Base-by-base conservation (phyloP, 2,888 invertebrate species). In the Euzophera pinguis region DNA sequence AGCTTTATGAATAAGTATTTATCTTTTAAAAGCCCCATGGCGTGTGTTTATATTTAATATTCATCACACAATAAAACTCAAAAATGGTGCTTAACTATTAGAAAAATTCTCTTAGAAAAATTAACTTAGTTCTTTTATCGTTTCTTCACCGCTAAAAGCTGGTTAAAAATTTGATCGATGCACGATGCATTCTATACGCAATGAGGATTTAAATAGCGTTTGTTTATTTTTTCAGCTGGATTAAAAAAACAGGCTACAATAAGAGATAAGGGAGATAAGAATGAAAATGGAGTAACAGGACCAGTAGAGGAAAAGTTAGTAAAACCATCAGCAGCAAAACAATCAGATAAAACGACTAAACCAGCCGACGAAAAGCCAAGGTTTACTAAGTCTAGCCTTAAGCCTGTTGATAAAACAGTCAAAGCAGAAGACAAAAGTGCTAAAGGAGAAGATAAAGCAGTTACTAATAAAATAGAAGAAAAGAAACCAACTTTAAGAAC, bases 241-340 rank as follows among this genome's bases (percentile, higher is more conserved):
- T 67, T 90, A 50, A 90, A 85, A 59, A 90, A 91, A 55, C 90
- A 91, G 62, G 50, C 88, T 0, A 88, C 90, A n/a, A 71, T 90
- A 54, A 84, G 75, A 66, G 88, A 87, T 13, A 88, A 84, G 67
- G 9, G 76, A 65, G 88, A 87, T n/a, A 88, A 84, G 67, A 8
- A 75, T 50, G 83, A 84, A 75, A 88, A 89, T 64, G 88, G 87
- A 37, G 72, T 76, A 1, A 63, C 80, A 12, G 78, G 79, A 51
- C 69, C 80, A 1, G 69, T 71, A 38, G 87, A 89, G 72, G 89
- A 86, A 53, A 89, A 83, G 58, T 69, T 84, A 34, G 75, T 88
- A 0, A 90, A 88, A 50, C 88, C 89, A 14, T 85, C 90, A 52
- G 79, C 78, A 50, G 82, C 83, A 0, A 89, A 86, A 57, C 77